These are phyloP conservation scores for Poliocrania exsul DNA, from an alignment of 2,797 vertebrate species.

Conservation along the genomic window DNA sequence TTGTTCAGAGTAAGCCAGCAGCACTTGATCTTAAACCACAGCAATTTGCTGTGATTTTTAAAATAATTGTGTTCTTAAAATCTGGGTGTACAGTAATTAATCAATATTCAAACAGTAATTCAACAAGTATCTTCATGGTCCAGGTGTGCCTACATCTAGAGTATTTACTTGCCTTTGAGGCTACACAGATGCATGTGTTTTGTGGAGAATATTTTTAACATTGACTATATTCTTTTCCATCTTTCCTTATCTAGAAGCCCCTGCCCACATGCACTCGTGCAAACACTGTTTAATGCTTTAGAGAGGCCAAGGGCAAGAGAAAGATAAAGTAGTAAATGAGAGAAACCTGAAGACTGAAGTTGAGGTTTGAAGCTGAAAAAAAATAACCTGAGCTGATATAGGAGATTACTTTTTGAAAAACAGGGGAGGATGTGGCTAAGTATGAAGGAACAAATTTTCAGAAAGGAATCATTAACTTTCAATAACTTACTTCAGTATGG, in stretches of 20 bases:
- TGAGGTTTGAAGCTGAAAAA: not conserved
- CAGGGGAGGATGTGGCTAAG: not conserved
- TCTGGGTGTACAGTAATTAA: not conserved
- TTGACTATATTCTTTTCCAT: not conserved
- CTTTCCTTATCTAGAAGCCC: not conserved
- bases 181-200: not conserved
- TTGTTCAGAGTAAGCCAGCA: not conserved
- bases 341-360: not conserved
- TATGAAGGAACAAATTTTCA: not conserved
- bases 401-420: not conserved
- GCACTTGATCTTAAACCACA: not conserved
- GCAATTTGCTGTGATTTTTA: not conserved
- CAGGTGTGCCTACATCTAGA: not conserved
- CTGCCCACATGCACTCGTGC: not conserved
- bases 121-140: not conserved
- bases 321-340: not conserved
- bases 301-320: not conserved
- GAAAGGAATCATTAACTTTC: not conserved
- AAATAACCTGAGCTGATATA: not conserved
- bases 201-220: not conserved
- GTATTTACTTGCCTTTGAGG: not conserved
- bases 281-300: not conserved
- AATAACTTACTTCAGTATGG: not conserved
- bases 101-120: not conserved
- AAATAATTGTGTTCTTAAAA: not conserved